phyloP scores from a whole-genome alignment of 1,140 invertebrate genomes.

The Diploscapter pachys region DNA sequence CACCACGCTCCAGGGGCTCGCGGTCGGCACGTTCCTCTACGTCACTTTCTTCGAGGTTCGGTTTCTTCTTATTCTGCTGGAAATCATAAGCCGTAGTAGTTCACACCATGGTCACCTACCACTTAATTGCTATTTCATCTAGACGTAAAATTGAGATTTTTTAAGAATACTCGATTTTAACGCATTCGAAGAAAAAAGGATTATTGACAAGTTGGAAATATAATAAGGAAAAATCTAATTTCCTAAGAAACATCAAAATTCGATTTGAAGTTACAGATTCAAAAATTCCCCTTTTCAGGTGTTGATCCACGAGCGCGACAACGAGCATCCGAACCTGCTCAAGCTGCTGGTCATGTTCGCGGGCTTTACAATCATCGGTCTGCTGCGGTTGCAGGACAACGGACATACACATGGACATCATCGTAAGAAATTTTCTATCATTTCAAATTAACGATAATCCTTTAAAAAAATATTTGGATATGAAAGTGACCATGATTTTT shows the following conservation, averaged over 20 bases:
- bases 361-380: conserved; percentile 46
- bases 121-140: background rate
- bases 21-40: conserved; percentile 56
- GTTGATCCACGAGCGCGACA: conserved; percentile 56
- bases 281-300: conserved; percentile 39
- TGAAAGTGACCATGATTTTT: no score
- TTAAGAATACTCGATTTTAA: no score
- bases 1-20: conserved; percentile 48
- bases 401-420: no score
- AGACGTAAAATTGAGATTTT: conserved; percentile 16
- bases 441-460: no score
- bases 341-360: conserved; percentile 50
- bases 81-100: background rate
- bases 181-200: no score
- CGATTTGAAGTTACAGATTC: background rate
- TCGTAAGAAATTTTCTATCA: no score
- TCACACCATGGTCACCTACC: no score
- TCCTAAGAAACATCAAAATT: no score
- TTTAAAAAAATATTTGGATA: no score
- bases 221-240: no score
- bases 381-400: conserved; percentile 25
- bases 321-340: conserved; percentile 53
- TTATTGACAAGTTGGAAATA: no score
- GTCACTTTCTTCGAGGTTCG: conserved; percentile 56
- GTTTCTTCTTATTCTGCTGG: background rate